Conservation (phyloP, 2,797 vertebrate genomes). For the Limnodromus scolopaceus region DNA sequence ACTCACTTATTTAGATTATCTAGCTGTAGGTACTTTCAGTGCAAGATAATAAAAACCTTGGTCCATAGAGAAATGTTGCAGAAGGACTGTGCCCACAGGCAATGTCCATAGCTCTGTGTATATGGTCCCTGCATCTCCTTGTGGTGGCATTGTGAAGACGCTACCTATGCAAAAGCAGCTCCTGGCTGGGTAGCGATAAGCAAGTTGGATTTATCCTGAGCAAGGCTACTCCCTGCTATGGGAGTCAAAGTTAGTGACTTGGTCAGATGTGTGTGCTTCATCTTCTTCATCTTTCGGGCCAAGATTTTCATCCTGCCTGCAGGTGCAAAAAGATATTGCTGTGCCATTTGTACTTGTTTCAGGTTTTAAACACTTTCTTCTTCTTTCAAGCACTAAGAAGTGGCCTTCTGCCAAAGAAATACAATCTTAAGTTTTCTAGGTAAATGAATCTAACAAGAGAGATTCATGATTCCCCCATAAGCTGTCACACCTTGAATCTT, state of each 20-base stretch:
- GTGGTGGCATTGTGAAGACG: neutral
- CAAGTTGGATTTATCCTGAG: neutral
- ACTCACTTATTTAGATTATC: neutral
- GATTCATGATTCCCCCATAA: neutral
- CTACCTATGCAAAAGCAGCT: neutral
- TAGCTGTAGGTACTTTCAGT: neutral
- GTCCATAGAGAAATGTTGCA: neutral
- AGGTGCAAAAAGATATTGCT: neutral
- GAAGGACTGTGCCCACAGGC: neutral
- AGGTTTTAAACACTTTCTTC: neutral
- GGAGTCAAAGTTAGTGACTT: neutral
- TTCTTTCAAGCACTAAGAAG: neutral
- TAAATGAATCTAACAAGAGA: neutral
- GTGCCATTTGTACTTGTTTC: neutral
- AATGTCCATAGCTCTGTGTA: neutral
- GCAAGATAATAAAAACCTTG: neutral
- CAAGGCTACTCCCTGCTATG: neutral
- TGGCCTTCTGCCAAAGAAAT: neutral
- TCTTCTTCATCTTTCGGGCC: neutral
- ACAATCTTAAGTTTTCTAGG: neutral
- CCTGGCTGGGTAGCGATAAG: neutral
- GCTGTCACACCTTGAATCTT: neutral
- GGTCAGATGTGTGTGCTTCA: neutral
- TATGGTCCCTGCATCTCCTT: neutral
- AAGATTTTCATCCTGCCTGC: neutral